These are phyloP conservation scores for Agriopis leucophaearia DNA, from an alignment of 2,888 invertebrate genomes.

Conservation along the genomic window DNA sequence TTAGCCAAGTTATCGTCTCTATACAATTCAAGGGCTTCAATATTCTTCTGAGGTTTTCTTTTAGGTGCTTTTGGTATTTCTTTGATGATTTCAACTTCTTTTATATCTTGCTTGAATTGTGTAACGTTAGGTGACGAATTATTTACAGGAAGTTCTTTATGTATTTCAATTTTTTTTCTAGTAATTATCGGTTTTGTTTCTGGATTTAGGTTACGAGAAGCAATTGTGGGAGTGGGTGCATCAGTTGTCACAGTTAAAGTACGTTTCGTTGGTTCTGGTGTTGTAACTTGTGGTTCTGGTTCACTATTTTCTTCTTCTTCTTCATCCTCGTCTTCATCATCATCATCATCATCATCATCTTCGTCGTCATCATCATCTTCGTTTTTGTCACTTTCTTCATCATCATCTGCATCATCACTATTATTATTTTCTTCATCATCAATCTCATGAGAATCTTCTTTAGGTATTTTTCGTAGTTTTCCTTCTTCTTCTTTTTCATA, in stretches of 20 bases:
- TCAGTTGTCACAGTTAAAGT: slow-evolving; percentile 70
- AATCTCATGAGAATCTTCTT: background rate
- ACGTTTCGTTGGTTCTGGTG: slow-evolving; percentile 70
- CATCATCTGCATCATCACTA: slow-evolving; percentile 50
- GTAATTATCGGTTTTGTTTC: slow-evolving; percentile 65
- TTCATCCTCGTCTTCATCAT: slow-evolving; percentile 51
- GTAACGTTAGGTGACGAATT: slow-evolving; percentile 70
- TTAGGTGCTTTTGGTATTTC: slow-evolving; percentile 61
- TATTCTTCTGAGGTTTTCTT: slow-evolving; percentile 62
- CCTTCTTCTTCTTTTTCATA: slow-evolving; percentile 70
- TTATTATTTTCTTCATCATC: slow-evolving; percentile 37
- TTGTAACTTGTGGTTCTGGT: slow-evolving; percentile 51
- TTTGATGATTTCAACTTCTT: slow-evolving; percentile 78
- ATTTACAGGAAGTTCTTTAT: slow-evolving; percentile 73
- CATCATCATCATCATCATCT: slow-evolving; percentile 46
- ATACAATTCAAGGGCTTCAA: slow-evolving; percentile 70
- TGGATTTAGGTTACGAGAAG: slow-evolving; percentile 54
- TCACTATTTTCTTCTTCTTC: slow-evolving; percentile 47
- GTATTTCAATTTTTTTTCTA: slow-evolving; percentile 76
- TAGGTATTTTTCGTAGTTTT: slow-evolving; percentile 38
- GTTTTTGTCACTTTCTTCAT: slow-evolving; percentile 47
- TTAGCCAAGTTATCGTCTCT: slow-evolving; percentile 77
- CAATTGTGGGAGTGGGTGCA: slow-evolving; percentile 63
- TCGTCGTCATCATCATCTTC: slow-evolving; percentile 48
- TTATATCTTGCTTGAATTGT: slow-evolving; percentile 77